Percentiles rank a stretch among this genome's conserved stretches.
phyloP scores from a whole-genome alignment of 2,113 vertebrate species.

The Cettia cetti region DNA sequence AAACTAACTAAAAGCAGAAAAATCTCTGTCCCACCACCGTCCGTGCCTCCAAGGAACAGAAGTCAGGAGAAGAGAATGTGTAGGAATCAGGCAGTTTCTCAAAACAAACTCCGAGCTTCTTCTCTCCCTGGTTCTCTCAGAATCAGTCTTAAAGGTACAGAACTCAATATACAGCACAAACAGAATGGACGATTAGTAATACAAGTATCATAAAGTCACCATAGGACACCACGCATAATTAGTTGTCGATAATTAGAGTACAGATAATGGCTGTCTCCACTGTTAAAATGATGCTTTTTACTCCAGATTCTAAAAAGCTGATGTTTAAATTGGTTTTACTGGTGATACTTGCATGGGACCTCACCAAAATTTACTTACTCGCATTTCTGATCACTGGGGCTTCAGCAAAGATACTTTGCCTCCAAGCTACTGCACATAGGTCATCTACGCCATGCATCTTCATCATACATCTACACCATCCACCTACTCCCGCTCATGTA shows the following conservation, averaged over 20 bases:
- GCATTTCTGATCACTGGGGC: background rate
- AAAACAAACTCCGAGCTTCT: too few relatives aligned
- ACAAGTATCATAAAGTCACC: too few relatives aligned
- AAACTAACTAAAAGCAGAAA: too few relatives aligned
- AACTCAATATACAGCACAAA: too few relatives aligned
- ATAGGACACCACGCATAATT: background rate
- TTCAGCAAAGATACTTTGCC: background rate
- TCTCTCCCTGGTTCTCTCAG: too few relatives aligned
- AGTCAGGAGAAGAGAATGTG: too few relatives aligned
- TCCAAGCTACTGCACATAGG: background rate
- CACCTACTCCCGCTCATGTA: background rate
- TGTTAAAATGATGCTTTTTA: background rate
- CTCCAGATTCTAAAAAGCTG: background rate
- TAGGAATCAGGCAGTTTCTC: too few relatives aligned
- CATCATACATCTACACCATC: background rate
- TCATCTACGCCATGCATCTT: background rate
- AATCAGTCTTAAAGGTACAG: too few relatives aligned
- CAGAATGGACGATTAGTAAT: too few relatives aligned
- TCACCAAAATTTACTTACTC: background rate
- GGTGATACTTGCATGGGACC: background rate
- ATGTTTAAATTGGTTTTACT: background rate
- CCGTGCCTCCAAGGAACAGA: too few relatives aligned
- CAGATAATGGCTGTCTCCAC: background rate
- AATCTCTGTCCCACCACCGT: too few relatives aligned
- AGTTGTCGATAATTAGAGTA: background rate